Percentiles rank a stretch among this genome's conserved stretches.
Evolutionary conservation across 2,888 invertebrate genomes (phyloP).

Genomic region (Mesoligia furuncula): DNA sequence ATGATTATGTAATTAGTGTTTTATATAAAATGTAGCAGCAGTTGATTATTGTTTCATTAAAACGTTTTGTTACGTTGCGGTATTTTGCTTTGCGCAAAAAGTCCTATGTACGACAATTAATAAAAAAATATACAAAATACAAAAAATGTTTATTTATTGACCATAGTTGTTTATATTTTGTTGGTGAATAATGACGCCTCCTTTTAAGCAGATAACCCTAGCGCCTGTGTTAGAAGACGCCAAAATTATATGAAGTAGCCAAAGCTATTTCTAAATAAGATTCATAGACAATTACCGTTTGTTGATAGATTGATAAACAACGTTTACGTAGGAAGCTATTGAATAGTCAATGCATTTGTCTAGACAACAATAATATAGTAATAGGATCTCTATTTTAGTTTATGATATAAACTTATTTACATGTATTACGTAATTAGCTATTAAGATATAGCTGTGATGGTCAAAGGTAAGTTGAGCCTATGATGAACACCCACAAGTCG

Average conservation of each 20-base stretch:
- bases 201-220: too few relatives aligned
- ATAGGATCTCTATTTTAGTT: constrained; percentile 43
- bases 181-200: too few relatives aligned
- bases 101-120: background rate
- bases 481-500: background rate
- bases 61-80: background rate
- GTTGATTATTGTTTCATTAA: background rate
- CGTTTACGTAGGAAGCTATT: constrained; percentile 39
- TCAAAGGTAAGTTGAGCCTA: constrained; percentile 24
- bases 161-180: too few relatives aligned
- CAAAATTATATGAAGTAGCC: background rate
- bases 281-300: constrained; percentile 16
- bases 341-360: constrained; percentile 49
- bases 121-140: too few relatives aligned
- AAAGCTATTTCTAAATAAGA: constrained; percentile 9
- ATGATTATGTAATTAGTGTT: background rate
- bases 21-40: background rate
- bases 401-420: constrained; percentile 32
- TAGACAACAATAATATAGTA: constrained; percentile 46
- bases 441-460: constrained; percentile 11
- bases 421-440: constrained; percentile 36
- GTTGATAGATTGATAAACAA: constrained; percentile 40
- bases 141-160: too few relatives aligned
- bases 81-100: background rate
- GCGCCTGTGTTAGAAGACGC: too few relatives aligned